phyloP scores from a whole-genome alignment of 1,140 invertebrate genomes.

The Hycleus phaleratus region DNA sequence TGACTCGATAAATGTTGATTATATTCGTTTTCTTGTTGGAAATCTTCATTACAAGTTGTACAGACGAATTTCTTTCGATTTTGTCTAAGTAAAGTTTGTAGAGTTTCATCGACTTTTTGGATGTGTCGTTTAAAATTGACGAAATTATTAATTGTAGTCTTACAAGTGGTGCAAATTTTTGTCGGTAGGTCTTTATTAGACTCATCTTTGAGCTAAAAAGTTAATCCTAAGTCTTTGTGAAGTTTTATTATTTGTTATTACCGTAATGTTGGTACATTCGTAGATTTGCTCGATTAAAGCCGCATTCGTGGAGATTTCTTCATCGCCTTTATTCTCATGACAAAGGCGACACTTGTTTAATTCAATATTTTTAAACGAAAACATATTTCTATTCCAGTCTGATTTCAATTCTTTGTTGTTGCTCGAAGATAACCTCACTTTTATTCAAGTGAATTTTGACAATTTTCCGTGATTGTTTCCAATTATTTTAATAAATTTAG shows the following conservation, averaged over 20 bases:
- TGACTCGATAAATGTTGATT: conserved; percentile 3
- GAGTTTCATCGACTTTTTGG: conserved; percentile 5
- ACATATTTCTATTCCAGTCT: background rate
- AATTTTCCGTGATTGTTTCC: no score
- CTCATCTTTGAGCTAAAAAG: conserved; percentile 20
- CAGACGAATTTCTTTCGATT: background rate
- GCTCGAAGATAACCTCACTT: no score
- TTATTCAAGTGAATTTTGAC: no score
- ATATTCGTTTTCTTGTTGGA: background rate
- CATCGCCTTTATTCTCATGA: background rate
- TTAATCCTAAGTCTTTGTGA: background rate
- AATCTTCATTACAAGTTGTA: background rate
- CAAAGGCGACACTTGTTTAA: conserved; percentile 3
- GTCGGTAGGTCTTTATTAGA: conserved; percentile 6
- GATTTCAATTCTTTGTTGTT: no score
- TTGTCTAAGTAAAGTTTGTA: background rate
- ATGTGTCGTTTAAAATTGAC: conserved; percentile 6
- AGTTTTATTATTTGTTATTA: background rate
- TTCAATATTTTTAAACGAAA: background rate
- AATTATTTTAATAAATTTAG: no score
- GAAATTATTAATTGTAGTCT: conserved; percentile 11
- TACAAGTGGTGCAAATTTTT: conserved; percentile 13
- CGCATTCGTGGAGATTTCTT: background rate
- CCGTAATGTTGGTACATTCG: conserved; percentile 3
- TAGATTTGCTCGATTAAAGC: conserved; percentile 3